phyloP scores from a whole-genome alignment of 2,888 invertebrate genomes.

The Labia minor region DNA sequence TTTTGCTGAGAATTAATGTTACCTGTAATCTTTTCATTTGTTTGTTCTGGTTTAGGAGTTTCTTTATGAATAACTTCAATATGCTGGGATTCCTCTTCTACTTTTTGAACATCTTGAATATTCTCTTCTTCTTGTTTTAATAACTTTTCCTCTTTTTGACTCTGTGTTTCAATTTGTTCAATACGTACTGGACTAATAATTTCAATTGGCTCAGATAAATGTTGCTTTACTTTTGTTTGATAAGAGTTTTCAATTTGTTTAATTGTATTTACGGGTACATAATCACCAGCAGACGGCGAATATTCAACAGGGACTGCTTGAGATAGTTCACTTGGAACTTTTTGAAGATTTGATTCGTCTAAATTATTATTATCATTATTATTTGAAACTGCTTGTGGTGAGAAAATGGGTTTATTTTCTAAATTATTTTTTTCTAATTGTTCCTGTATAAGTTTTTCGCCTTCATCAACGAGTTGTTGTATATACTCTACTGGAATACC shows the following conservation, averaged over 20 bases:
- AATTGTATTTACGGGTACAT: neutral
- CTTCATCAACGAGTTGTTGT: constrained; percentile 17
- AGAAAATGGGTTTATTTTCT: neutral
- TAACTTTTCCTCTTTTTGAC: neutral
- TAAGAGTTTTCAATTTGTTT: neutral
- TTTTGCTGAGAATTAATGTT: neutral
- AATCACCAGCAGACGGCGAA: neutral
- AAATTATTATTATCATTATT: neutral
- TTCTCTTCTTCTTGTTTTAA: neutral
- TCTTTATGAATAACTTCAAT: neutral
- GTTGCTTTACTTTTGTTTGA: neutral
- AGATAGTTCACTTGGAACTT: neutral
- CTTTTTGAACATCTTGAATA: constrained; percentile 1
- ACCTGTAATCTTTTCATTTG: too few relatives aligned
- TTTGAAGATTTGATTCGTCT: neutral
- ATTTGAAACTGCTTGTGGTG: neutral
- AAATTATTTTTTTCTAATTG: neutral
- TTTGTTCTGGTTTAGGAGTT: neutral
- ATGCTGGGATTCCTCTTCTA: neutral
- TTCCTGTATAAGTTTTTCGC: constrained; percentile 8
- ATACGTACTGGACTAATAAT: neutral
- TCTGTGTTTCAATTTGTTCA: constrained; percentile 1
- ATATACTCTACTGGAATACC: constrained; percentile 16
- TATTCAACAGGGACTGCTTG: neutral
- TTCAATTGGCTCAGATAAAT: neutral